Percentiles rank a stretch among this genome's conserved stretches.
Evolutionary conservation across 2,113 vertebrate genomes (phyloP).

Genomic region (Nibea coibor): DNA sequence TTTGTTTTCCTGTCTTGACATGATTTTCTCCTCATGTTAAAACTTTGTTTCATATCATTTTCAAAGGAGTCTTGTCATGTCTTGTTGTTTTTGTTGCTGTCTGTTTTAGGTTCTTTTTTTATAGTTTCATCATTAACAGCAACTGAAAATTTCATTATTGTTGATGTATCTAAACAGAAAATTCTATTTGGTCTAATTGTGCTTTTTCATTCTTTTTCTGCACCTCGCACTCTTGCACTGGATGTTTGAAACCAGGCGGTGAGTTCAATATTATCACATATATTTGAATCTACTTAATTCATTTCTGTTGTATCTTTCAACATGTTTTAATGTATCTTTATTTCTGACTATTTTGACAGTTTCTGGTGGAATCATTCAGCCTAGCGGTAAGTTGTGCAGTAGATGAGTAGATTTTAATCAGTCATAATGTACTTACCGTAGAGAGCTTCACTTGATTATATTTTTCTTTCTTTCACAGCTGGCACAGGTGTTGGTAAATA

Average conservation of each 20-base stretch:
- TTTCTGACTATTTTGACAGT: conserved; percentile 51
- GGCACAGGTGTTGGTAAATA: conserved; percentile 77
- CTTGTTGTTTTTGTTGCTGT: background rate
- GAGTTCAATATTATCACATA: conserved; percentile 20
- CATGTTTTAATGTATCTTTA: conserved; percentile 4
- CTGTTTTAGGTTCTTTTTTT: background rate
- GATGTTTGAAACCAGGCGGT: conserved; percentile 59
- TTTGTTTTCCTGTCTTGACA: background rate
- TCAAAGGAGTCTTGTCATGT: background rate
- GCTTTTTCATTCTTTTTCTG: background rate
- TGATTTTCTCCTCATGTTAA: background rate
- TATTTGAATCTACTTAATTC: background rate
- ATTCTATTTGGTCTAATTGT: conserved; percentile 10
- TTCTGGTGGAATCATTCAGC: conserved; percentile 73
- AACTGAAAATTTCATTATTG: background rate
- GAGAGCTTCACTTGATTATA: background rate
- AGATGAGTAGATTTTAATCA: background rate
- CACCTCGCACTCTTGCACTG: background rate
- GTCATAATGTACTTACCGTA: background rate
- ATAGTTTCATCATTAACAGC: conserved; percentile 2
- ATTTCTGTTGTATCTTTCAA: background rate
- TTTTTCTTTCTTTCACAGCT: conserved; percentile 59
- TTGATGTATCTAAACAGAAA: background rate
- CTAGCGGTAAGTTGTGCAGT: conserved; percentile 62
- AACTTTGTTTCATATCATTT: conserved; percentile 9